phyloP scores from a whole-genome alignment of 1,140 invertebrate species.

The Trichomalopsis sarcophagae region DNA sequence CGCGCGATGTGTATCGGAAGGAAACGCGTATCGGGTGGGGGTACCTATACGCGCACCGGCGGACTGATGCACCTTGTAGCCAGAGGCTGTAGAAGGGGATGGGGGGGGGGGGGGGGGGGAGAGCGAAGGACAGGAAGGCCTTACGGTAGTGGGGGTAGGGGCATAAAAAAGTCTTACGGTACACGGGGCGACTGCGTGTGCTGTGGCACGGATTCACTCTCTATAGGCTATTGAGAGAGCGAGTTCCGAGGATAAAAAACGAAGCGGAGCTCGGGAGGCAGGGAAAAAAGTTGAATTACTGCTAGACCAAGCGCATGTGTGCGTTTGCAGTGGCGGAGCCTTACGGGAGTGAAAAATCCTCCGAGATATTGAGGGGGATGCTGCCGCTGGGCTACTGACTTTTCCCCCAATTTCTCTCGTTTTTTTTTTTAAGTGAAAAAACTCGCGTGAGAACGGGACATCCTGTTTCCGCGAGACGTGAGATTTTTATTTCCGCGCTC shows the following conservation, averaged over 20 bases:
- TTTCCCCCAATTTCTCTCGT: constrained; percentile 51
- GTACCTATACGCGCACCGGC: neutral
- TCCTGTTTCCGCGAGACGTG: constrained; percentile 50
- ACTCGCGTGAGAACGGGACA: constrained; percentile 58
- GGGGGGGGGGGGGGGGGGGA: constrained; percentile 19
- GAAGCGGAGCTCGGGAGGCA: neutral
- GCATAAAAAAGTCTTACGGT: constrained; percentile 69
- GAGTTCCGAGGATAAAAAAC: constrained; percentile 53
- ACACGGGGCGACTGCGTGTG: constrained; percentile 58
- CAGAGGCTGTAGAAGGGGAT: neutral
- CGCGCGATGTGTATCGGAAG: constrained; percentile 8
- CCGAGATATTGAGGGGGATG: constrained; percentile 45
- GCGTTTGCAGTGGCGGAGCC: neutral
- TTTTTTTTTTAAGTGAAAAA: constrained; percentile 53
- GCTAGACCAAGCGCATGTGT: constrained; percentile 5
- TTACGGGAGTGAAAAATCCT: constrained; percentile 51
- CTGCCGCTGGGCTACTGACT: constrained; percentile 10
- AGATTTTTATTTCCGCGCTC: constrained; percentile 49
- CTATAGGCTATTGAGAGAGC: constrained; percentile 43
- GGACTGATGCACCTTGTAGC: constrained; percentile 50
- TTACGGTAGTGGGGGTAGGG: constrained; percentile 58
- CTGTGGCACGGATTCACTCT: constrained; percentile 69
- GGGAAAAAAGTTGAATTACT: neutral
- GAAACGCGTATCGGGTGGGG: neutral
- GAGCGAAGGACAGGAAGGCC: constrained; percentile 62